Conservation (phyloP, 92 coral and sea anemone genomes). For the Epizoanthus fatuus region DNA sequence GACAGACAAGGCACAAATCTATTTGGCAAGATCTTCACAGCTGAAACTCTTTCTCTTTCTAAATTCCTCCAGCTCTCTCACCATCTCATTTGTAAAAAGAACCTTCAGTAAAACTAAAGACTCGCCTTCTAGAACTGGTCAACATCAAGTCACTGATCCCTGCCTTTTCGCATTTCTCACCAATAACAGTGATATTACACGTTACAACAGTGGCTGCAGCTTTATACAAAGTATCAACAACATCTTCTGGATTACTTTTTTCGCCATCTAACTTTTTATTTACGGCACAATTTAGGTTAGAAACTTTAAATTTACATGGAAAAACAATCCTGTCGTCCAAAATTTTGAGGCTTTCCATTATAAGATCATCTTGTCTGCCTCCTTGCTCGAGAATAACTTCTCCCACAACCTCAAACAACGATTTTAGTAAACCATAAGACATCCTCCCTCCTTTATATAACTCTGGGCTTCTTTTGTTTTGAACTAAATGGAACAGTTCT, state of each 20-base stretch:
- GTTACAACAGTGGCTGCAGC: too few species aligned
- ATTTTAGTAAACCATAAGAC: constrained; percentile 10
- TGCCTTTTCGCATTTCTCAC: not conserved
- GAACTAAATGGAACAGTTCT: constrained; percentile 8
- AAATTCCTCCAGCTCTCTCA: constrained; percentile 9
- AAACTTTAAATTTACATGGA: constrained; percentile 21
- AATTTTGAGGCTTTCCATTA: constrained; percentile 2
- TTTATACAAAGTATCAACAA: not conserved
- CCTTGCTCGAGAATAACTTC: constrained; percentile 20
- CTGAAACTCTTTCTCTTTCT: not conserved
- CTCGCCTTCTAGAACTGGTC: not conserved
- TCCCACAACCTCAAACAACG: constrained; percentile 13
- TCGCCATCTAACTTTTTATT: not conserved
- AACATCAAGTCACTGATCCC: not conserved
- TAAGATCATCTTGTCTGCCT: constrained; percentile 19
- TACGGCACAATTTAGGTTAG: not conserved
- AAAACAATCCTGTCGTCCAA: constrained; percentile 8
- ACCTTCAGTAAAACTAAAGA: not conserved
- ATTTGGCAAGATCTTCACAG: not conserved
- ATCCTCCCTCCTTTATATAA: not conserved
- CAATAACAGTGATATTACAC: not conserved
- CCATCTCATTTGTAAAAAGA: not conserved
- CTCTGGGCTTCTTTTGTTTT: constrained; percentile 14
- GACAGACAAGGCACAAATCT: constrained; percentile 2
- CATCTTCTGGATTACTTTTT: not conserved